These are phyloP conservation scores for Drosophila setosimentum DNA, from an alignment of 2,888 invertebrate species.

Conservation along the genomic window DNA sequence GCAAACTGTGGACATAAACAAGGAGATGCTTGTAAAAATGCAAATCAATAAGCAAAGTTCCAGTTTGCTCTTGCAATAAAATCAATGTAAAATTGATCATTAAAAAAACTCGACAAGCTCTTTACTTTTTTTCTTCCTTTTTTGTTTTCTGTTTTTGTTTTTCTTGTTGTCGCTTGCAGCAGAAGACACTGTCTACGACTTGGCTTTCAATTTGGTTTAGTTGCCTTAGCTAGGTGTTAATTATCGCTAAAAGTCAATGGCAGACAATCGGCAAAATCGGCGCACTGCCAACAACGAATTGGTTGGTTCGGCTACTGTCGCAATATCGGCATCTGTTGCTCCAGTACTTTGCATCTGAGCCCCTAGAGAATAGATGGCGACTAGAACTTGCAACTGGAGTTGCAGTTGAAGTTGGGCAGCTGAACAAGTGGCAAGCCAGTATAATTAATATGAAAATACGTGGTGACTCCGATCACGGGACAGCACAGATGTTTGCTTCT, in stretches of 20 bases:
- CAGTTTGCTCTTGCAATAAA: conserved; percentile 71
- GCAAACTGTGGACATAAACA: conserved; percentile 62
- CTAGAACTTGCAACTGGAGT: not conserved
- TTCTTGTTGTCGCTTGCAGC: conserved; percentile 50
- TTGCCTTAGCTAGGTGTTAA: conserved; percentile 73
- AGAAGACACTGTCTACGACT: conserved; percentile 22
- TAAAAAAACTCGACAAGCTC: conserved; percentile 58
- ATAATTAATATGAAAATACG: conserved; percentile 81
- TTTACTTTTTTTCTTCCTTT: conserved; percentile 16
- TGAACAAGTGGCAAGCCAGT: conserved; percentile 63
- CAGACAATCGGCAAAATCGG: conserved; percentile 77
- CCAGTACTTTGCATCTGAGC: conserved; percentile 47
- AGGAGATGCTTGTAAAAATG: conserved; percentile 73
- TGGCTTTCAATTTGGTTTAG: conserved; percentile 70
- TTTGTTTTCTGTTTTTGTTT: conserved; percentile 1
- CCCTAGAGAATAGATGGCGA: conserved; percentile 41
- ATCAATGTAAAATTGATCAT: conserved; percentile 72
- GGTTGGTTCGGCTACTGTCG: conserved; percentile 47
- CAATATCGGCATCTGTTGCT: conserved; percentile 50
- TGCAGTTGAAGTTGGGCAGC: conserved; percentile 50
- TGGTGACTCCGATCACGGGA: conserved; percentile 35
- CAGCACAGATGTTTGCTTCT: conserved; percentile 63
- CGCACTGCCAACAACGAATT: conserved; percentile 59
- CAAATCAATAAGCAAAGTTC: conserved; percentile 77
- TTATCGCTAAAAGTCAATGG: conserved; percentile 81